These are phyloP conservation scores for Pygocentrus nattereri DNA, from an alignment of 2,797 vertebrate genomes.

Conservation along the genomic window DNA sequence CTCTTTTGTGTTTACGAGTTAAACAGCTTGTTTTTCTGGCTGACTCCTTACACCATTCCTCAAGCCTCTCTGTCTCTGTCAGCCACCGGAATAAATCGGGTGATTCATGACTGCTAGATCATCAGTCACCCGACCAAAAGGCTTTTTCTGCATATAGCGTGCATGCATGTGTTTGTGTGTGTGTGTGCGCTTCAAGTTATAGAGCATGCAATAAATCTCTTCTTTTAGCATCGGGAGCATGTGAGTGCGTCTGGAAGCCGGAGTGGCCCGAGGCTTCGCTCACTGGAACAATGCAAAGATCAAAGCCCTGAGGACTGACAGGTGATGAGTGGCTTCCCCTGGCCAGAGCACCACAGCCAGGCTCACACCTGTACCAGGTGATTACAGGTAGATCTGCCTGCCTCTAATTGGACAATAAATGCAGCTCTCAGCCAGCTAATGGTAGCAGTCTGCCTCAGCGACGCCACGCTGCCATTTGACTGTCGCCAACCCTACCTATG, in stretches of 20 bases:
- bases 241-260: constrained; percentile 74
- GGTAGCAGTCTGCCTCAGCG: constrained; percentile 88
- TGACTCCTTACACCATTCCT: constrained; percentile 73
- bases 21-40: constrained; percentile 64
- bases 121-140: constrained; percentile 75
- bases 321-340: constrained; percentile 88
- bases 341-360: constrained; percentile 76
- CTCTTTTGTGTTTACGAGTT: constrained; percentile 64
- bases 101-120: constrained; percentile 79
- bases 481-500: constrained; percentile 89
- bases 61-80: constrained; percentile 71
- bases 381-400: constrained; percentile 93
- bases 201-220: constrained; percentile 82
- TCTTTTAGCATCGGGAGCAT: constrained; percentile 64
- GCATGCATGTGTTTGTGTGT: constrained; percentile 56
- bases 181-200: constrained; percentile 58
- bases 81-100: constrained; percentile 74
- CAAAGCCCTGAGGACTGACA: constrained; percentile 86
- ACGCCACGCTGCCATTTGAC: constrained; percentile 95
- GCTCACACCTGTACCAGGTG: constrained; percentile 93
- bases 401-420: constrained; percentile 98
- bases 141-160: constrained; percentile 53
- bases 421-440: constrained; percentile 89
- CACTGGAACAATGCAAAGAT: constrained; percentile 77
- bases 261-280: constrained; percentile 42